phyloP scores from a whole-genome alignment of 2,888 invertebrate genomes.

The Tuta absoluta region DNA sequence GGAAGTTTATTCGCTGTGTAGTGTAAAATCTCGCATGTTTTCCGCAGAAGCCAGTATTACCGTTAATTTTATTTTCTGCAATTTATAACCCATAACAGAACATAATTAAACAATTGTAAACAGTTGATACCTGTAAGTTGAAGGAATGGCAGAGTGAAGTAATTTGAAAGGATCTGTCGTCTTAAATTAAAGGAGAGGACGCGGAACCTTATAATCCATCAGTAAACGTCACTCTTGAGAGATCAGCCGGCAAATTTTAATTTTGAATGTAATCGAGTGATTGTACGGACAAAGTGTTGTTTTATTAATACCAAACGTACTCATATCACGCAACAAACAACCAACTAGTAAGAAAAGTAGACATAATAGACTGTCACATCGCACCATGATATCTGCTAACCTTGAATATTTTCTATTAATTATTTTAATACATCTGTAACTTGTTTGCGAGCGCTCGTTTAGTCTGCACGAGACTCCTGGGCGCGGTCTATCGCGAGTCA shows the following conservation, averaged over 20 bases:
- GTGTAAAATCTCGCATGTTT: no score
- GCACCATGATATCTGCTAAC: no score
- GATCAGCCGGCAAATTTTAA: slow-evolving; percentile 80
- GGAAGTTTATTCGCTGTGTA: no score
- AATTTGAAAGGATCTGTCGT: slow-evolving; percentile 35
- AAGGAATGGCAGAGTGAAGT: slow-evolving; percentile 27
- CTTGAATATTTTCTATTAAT: no score
- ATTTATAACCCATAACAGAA: background rate
- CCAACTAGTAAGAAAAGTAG: no score
- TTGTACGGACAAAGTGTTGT: background rate
- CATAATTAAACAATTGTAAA: background rate
- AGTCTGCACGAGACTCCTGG: slow-evolving; percentile 46
- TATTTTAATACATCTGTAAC: background rate
- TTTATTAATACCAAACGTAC: no score
- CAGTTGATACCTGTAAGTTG: slow-evolving; percentile 1
- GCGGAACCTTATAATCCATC: slow-evolving; percentile 70
- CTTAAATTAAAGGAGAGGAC: slow-evolving; percentile 41
- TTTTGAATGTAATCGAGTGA: slow-evolving; percentile 68
- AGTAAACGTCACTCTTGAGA: slow-evolving; percentile 64
- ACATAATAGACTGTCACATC: no score
- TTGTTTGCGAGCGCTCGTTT: slow-evolving; percentile 3
- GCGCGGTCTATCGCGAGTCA: slow-evolving; percentile 73
- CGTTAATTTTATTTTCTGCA: background rate
- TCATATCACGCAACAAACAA: no score
- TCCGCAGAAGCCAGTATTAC: no score